phyloP scores from a whole-genome alignment of 2,888 invertebrate genomes.

The Cheilosia scutellata region DNA sequence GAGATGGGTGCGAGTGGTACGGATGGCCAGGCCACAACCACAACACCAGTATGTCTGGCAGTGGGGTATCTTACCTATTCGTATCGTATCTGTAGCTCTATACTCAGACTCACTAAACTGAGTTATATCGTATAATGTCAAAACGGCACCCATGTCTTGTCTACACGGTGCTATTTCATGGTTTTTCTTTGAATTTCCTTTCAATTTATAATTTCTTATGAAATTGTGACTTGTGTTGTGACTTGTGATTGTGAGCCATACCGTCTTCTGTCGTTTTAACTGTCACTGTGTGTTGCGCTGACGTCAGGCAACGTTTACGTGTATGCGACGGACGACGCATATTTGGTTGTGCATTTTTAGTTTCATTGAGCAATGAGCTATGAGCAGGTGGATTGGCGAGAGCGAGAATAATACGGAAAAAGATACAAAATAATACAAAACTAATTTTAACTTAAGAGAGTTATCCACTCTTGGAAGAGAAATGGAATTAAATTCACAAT shows the following conservation, averaged over 20 bases:
- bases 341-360: neutral
- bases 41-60: constrained; percentile 5
- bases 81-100: neutral
- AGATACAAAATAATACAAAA: neutral
- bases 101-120: neutral
- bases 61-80: constrained; percentile 7
- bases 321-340: too few species aligned
- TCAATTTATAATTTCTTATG: constrained; percentile 35
- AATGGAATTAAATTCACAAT: neutral
- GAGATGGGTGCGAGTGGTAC: constrained; percentile 21
- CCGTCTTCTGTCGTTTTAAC: neutral
- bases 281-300: neutral
- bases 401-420: neutral
- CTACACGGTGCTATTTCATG: constrained; percentile 5
- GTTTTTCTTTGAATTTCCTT: constrained; percentile 35
- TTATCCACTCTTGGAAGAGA: neutral
- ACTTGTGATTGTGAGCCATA: neutral
- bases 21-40: neutral
- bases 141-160: constrained; percentile 19
- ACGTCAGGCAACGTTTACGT: too few species aligned
- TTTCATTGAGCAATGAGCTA: constrained; percentile 6
- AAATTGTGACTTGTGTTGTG: neutral
- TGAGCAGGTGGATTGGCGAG: constrained; percentile 26
- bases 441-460: constrained; percentile 9
- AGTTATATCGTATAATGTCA: too few species aligned